These are phyloP conservation scores for Clarias fuscus DNA, from an alignment of 2,797 vertebrate species.

Conservation along the genomic window DNA sequence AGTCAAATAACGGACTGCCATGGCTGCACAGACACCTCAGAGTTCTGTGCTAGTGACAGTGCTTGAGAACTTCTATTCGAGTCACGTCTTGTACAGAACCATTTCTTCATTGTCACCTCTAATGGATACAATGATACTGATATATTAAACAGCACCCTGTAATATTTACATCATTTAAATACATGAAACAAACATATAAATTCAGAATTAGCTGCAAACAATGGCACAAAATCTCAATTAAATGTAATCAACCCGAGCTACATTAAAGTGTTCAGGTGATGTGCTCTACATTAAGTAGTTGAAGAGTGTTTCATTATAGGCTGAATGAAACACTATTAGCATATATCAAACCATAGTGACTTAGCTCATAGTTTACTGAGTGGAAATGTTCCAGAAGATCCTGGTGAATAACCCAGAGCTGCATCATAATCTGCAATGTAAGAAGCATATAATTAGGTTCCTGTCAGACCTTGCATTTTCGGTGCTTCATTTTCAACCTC, in stretches of 20 bases:
- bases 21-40: background rate
- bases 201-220: background rate
- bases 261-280: background rate
- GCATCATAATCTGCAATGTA: background rate
- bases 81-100: too few species aligned
- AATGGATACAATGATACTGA: background rate
- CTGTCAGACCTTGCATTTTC: background rate
- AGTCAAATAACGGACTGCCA: background rate
- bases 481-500: slow-evolving; percentile 56
- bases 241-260: background rate
- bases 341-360: slow-evolving; percentile 1
- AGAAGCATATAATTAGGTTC: background rate
- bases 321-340: slow-evolving; percentile 4
- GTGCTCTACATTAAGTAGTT: background rate
- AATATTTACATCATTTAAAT: background rate
- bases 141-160: background rate
- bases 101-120: background rate
- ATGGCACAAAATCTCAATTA: background rate
- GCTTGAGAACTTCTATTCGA: background rate
- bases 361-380: background rate
- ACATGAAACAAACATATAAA: background rate
- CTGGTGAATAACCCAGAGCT: background rate
- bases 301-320: slow-evolving; percentile 14
- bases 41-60: background rate
- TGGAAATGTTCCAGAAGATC: background rate